Evolutionary conservation across 2,113 vertebrate species (phyloP).

Genomic region (Sinocyclocheilus anshuiensis): DNA sequence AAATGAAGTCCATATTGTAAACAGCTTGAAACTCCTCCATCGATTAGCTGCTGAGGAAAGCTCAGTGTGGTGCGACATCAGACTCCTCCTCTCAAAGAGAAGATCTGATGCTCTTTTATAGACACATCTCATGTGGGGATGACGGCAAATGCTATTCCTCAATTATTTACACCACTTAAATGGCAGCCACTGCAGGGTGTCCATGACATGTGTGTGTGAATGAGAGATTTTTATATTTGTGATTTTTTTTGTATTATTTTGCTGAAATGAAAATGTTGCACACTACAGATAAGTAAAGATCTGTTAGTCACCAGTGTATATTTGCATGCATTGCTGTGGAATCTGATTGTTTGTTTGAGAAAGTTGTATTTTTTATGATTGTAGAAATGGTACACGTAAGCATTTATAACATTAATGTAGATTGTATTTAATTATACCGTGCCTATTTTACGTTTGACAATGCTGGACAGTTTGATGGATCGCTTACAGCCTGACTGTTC

Average conservation of each 20-base stretch:
- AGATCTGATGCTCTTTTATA: slow-evolving; percentile 57
- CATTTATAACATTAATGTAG: not conserved
- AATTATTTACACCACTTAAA: slow-evolving; percentile 79
- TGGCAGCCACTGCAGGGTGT: slow-evolving; percentile 69
- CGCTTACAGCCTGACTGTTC: slow-evolving; percentile 29
- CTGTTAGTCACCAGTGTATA: too few relatives aligned
- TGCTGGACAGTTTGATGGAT: not conserved
- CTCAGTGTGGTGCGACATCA: slow-evolving; percentile 28
- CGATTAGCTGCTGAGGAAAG: slow-evolving; percentile 26
- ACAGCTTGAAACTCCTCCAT: slow-evolving; percentile 40
- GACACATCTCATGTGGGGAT: slow-evolving; percentile 55
- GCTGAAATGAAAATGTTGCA: not conserved
- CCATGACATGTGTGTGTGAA: not conserved
- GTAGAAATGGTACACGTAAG: not conserved
- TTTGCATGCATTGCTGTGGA: not conserved
- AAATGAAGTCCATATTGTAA: slow-evolving; percentile 17
- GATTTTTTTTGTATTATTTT: not conserved
- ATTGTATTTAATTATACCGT: not conserved
- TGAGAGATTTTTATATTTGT: not conserved
- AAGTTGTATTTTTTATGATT: not conserved
- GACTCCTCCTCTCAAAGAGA: slow-evolving; percentile 39
- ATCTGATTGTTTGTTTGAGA: not conserved
- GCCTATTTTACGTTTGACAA: not conserved
- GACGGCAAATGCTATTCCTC: slow-evolving; percentile 76
- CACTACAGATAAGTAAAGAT: not conserved